Conservation (phyloP, 2,113 vertebrate genomes). For the Petrocephalus zakoni region DNA sequence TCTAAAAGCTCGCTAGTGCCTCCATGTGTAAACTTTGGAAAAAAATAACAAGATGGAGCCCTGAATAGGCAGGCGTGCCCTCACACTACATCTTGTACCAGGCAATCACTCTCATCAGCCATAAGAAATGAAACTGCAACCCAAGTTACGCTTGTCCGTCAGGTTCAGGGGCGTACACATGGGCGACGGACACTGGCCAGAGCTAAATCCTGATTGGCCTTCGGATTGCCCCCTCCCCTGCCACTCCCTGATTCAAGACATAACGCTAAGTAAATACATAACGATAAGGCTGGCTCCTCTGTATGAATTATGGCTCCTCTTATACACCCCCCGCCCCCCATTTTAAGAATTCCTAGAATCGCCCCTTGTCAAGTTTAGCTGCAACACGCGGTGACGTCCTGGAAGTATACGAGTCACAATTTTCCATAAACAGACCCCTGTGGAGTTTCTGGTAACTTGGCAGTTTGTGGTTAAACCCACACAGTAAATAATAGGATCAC, state of each 20-base stretch:
- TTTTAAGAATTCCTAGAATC: background rate
- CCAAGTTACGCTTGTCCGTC: background rate
- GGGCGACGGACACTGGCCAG: background rate
- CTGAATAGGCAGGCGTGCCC: background rate
- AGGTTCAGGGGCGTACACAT: background rate
- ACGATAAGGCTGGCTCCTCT: background rate
- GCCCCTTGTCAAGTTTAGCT: background rate
- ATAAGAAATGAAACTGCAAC: background rate
- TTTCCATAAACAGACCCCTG: background rate
- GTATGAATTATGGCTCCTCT: background rate
- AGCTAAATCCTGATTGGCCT: background rate
- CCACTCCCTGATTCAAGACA: background rate
- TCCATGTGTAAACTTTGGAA: background rate
- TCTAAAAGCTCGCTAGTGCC: slow-evolving; percentile 6
- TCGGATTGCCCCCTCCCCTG: background rate
- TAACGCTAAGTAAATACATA: no score
- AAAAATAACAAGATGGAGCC: background rate
- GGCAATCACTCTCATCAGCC: background rate
- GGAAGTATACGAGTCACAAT: background rate
- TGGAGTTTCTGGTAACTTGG: background rate
- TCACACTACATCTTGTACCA: background rate
- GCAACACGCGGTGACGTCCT: background rate
- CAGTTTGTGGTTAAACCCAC: slow-evolving; percentile 13
- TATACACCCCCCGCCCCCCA: background rate
- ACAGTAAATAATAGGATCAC: slow-evolving; percentile 13